A percentile compares a stretch with the other conserved stretches of the same genome.
Evolutionary conservation across 2,888 invertebrate genomes (phyloP).

Genomic region (Mesoligia furuncula): DNA sequence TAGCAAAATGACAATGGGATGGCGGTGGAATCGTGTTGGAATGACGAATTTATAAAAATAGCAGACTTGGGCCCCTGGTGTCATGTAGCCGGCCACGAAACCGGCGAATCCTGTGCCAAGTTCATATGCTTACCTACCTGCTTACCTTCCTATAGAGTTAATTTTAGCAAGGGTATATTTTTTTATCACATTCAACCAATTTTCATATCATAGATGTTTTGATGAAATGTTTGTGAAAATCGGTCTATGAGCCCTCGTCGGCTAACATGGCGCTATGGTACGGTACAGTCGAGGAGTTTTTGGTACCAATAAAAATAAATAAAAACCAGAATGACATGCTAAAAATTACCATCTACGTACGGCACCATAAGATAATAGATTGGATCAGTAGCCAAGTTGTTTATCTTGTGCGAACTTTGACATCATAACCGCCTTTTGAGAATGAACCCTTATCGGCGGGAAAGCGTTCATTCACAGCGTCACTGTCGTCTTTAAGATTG

Average conservation of each 20-base stretch:
- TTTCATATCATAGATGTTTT: neutral
- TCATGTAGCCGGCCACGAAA: too few relatives aligned
- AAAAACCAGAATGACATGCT: constrained; percentile 13
- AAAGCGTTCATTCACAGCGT: constrained; percentile 84
- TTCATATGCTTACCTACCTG: neutral
- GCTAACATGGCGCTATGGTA: too few relatives aligned
- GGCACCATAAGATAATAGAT: constrained; percentile 55
- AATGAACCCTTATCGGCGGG: constrained; percentile 82
- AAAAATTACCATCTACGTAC: constrained; percentile 41
- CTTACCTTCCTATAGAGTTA: neutral
- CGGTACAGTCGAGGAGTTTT: constrained; percentile 2
- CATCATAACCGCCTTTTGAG: constrained; percentile 83
- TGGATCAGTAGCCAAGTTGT: constrained; percentile 66
- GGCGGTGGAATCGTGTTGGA: too few relatives aligned
- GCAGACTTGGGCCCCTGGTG: too few relatives aligned
- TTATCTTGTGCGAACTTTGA: constrained; percentile 85
- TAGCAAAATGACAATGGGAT: too few relatives aligned
- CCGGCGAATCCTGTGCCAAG: too few relatives aligned
- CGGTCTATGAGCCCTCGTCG: neutral
- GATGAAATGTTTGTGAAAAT: neutral
- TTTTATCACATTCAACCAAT: too few relatives aligned
- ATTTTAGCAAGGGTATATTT: neutral
- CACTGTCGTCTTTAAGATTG: constrained; percentile 62
- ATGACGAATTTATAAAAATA: too few relatives aligned
- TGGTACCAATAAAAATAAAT: constrained; percentile 3